Base-by-base conservation (phyloP, 2,113 vertebrate species). In the Abramis brama region DNA sequence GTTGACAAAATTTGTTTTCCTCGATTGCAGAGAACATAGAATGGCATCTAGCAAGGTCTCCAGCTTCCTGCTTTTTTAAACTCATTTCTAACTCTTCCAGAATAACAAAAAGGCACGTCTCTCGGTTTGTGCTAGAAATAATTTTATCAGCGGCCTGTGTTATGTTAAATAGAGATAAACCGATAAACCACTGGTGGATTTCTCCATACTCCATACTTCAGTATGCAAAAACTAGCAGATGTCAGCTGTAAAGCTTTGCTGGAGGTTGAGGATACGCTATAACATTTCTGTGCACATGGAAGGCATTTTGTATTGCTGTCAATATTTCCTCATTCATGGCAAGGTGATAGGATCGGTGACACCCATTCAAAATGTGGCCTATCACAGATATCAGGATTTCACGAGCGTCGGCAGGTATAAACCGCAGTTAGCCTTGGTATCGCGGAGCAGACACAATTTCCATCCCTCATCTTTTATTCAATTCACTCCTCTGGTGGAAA, bases 381-480 rank as follows among this genome's bases (percentile, higher is more conserved):
- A 91, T 91, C 87, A 89, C 52, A 87, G 25, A 36, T 81, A 91
- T 91, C 82, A 86, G 83, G 89, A 80, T 36, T 80, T 87, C 85
- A 87, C n/a, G 19, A 87, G 86, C 90, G 85, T 92, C 78, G n/a
- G 81, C 82, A 90, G 87, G 87, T 87, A 89, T 90, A 88, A 91
- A 89, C 87, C 78, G 84, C 86, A 87, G 85, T 77, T 90, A 92
- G 87, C 90, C 89, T 89, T 73, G 75, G 89, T 88, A 93, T 89
- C 93, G 88, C 73, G 71, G 87, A 81, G 71, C 88, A 85, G 86
- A 68, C 60, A 86, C 73, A 79, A 87, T 89, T 89, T 86, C 82
- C 81, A 85, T 82, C 76, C 82, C 87, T 87, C 88, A 91, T 92
- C 90, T 92, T 92, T 91, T 89, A 92, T 92, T 91, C 89, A 89